Percentiles rank a stretch among this genome's conserved stretches.
These are phyloP conservation scores for Leptinotarsa tumamoca DNA, from an alignment of 2,888 invertebrate species.

Conservation along the genomic window DNA sequence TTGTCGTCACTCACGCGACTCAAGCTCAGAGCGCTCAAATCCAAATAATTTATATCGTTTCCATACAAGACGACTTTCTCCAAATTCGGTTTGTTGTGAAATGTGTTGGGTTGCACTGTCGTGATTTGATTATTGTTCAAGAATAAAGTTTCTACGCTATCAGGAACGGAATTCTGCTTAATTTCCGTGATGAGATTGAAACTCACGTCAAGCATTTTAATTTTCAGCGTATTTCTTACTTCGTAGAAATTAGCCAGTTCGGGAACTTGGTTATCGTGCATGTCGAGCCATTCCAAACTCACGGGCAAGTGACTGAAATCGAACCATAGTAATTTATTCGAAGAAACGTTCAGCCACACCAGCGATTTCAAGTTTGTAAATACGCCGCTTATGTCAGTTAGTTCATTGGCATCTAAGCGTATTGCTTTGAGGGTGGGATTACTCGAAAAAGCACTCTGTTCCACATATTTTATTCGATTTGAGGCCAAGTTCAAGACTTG, in stretches of 20 bases:
- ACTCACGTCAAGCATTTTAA: slow-evolving; percentile 83
- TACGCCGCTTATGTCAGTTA: slow-evolving; percentile 82
- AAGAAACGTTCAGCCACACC: slow-evolving; percentile 84
- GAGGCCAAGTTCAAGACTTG: slow-evolving; percentile 85
- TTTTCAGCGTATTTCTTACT: slow-evolving; percentile 73
- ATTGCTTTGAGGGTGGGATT: slow-evolving; percentile 81
- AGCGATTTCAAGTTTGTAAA: slow-evolving; percentile 80
- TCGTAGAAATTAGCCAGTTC: slow-evolving; percentile 81
- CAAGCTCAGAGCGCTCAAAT: slow-evolving; percentile 78
- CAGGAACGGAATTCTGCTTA: slow-evolving; percentile 77
- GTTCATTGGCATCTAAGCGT: slow-evolving; percentile 81
- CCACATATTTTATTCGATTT: slow-evolving; percentile 82
- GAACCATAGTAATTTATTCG: slow-evolving; percentile 83
- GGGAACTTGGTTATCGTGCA: slow-evolving; percentile 83
- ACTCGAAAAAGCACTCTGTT: slow-evolving; percentile 81
- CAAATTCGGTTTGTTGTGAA: slow-evolving; percentile 76
- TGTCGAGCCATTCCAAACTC: slow-evolving; percentile 83
- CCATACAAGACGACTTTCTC: slow-evolving; percentile 82
- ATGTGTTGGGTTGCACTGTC: slow-evolving; percentile 78
- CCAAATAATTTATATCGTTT: slow-evolving; percentile 79
- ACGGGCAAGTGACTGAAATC: slow-evolving; percentile 84
- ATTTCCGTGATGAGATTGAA: slow-evolving; percentile 78
- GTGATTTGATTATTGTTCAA: slow-evolving; percentile 81
- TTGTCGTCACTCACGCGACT: slow-evolving; percentile 75
- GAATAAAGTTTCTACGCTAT: slow-evolving; percentile 78